These are phyloP conservation scores for Drosophila mojavensis DNA, from an alignment of 1,140 invertebrate genomes.

Conservation along the genomic window DNA sequence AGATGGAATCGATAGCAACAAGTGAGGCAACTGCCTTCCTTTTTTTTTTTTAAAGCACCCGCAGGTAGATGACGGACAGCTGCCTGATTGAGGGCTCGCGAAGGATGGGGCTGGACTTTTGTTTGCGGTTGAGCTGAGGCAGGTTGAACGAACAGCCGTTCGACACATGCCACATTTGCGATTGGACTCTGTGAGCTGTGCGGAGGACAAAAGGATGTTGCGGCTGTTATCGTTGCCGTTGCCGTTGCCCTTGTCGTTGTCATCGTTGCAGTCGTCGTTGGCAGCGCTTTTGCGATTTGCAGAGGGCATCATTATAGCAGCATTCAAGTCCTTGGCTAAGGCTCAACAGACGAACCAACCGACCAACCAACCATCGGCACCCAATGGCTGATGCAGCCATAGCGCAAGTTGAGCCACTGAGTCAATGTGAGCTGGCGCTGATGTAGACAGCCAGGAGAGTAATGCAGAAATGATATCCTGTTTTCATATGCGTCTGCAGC, in stretches of 20 bases:
- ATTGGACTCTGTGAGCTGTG: conserved; percentile 15
- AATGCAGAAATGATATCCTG: conserved; percentile 54
- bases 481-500: conserved; percentile 46
- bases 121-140: conserved; percentile 3
- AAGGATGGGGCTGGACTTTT: not conserved
- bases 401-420: not conserved
- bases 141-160: conserved; percentile 24
- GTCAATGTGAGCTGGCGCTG: conserved; percentile 17
- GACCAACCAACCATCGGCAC: not conserved
- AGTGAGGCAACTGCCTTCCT: not conserved
- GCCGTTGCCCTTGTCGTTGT: not conserved
- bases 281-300: conserved; percentile 27
- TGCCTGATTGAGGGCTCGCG: not conserved
- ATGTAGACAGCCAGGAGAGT: conserved; percentile 4
- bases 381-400: not conserved
- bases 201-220: not conserved
- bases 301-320: conserved; percentile 59
- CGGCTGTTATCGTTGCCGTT: not conserved
- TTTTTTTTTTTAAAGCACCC: not conserved
- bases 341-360: not conserved
- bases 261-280: conserved; percentile 6
- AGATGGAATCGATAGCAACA: not conserved
- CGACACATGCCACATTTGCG: conserved; percentile 16
- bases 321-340: conserved; percentile 34
- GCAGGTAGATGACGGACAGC: not conserved